Conservation (phyloP, 2,113 vertebrate genomes). For the Noturus placidus region DNA sequence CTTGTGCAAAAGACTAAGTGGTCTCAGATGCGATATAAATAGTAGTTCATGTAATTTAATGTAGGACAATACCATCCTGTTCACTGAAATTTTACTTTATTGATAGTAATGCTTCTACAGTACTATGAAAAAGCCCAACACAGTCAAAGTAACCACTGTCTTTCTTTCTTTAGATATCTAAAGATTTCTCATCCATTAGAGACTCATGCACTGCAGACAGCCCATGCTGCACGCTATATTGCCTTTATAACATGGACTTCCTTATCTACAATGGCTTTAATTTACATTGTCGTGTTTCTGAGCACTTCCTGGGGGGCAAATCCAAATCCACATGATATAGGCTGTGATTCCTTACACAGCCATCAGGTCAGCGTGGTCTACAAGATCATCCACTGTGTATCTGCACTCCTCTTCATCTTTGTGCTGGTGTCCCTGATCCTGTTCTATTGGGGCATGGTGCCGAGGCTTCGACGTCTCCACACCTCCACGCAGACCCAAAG, state of each 20-base stretch:
- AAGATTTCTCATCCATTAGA: slow-evolving; percentile 65
- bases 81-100: not conserved
- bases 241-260: slow-evolving; percentile 61
- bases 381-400: slow-evolving; percentile 54
- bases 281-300: slow-evolving; percentile 59
- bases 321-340: rapidly evolving
- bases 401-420: slow-evolving; percentile 56
- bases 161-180: slow-evolving; percentile 64
- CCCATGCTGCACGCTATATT: slow-evolving; percentile 49
- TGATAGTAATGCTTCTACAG: not conserved
- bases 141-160: not conserved
- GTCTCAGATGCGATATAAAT: not conserved
- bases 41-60: not conserved
- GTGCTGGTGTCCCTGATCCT: slow-evolving; percentile 62
- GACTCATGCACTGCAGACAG: slow-evolving; percentile 60
- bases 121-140: too few species aligned
- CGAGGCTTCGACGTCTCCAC: slow-evolving; percentile 51
- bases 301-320: rapidly evolving
- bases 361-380: slow-evolving; percentile 33
- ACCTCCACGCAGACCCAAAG: not conserved
- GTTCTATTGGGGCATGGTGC: slow-evolving; percentile 62
- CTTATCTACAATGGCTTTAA: slow-evolving; percentile 42
- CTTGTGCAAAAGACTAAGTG: not conserved
- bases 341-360: slow-evolving; percentile 54
- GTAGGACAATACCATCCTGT: not conserved